Conservation (phyloP, 64 coral and sea anemone genomes). For the Acropora yongei region DNA sequence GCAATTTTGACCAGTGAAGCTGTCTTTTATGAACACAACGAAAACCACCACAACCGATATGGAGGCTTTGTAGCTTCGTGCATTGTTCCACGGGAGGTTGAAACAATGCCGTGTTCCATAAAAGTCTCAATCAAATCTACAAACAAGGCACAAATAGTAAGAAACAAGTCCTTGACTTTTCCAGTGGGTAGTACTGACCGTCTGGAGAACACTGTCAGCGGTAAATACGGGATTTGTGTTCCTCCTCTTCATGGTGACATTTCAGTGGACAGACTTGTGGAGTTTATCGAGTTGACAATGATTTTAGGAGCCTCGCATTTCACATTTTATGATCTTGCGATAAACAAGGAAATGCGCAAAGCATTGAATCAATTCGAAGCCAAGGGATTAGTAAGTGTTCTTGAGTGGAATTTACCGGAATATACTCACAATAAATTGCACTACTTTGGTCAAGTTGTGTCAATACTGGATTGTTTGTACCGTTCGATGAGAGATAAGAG, state of each 20-base stretch:
- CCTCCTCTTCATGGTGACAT: constrained; percentile 39
- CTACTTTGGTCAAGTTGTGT: constrained; percentile 55
- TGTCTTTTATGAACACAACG: constrained; percentile 42
- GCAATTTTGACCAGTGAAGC: neutral
- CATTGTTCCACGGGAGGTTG: constrained; percentile 1
- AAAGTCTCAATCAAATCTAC: constrained; percentile 14
- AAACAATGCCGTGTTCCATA: constrained; percentile 6
- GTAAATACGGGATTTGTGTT: constrained; percentile 53
- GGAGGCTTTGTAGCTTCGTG: constrained; percentile 57
- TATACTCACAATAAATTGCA: constrained; percentile 36
- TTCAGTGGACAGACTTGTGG: constrained; percentile 10
- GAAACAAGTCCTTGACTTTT: neutral
- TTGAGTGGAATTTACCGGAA: constrained; percentile 53
- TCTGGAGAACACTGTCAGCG: neutral
- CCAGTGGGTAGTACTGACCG: neutral
- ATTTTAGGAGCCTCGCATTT: constrained; percentile 63
- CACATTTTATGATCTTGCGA: constrained; percentile 52
- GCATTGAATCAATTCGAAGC: constrained; percentile 50
- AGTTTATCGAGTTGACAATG: constrained; percentile 59
- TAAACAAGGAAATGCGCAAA: neutral
- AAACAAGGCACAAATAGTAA: neutral
- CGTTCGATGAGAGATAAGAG: constrained; percentile 7
- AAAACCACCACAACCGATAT: constrained; percentile 40
- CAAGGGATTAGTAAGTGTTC: constrained; percentile 31
- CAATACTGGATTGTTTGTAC: constrained; percentile 59